Base-by-base conservation (phyloP, 2,888 invertebrate species). In the Cryptosula pallasiana region DNA sequence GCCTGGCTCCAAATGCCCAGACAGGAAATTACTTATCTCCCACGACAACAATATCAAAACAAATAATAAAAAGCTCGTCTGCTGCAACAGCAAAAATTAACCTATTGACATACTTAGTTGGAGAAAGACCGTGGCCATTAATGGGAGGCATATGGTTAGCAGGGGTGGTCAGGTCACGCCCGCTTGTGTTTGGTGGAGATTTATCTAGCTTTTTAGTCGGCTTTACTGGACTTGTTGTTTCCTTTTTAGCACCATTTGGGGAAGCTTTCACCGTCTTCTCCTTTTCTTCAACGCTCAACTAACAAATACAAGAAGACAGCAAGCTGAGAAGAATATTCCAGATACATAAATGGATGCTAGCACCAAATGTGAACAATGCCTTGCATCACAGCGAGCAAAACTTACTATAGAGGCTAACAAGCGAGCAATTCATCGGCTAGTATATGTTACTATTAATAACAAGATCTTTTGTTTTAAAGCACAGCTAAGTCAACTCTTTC, bases 121-220 rank as follows among this genome's bases (percentile, higher is more conserved):
- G 63, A 29, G 32, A 27, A 5, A 63, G 63, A 27, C 32, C n/a
- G 32, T 63, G 5, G 13, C 63, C 63, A 32, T 63, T 63, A 13
- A 63, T 63, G 2, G 63, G 63, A 32, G 63, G 63, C 63, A 63
- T 63, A 32, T 63, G 63, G 25, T 13, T 5, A 32, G 29, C 32
- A 34, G 63, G 16, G 32, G 63, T n/a, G 16, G 25, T 32, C 9
- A 45, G 45, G 16, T 63, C 27, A 32, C 9, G 20, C 25, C 32
- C 63, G 1, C 27, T n/a, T 29, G 27, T 63, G 5, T n/a, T 63
- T 9, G 63, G 63, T 13, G 63, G 63, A 32, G 63, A 25, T 34
- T 63, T 63, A 20, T 63, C 63, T 32, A 13, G 13, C n/a, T 63
- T 63, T 32, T 63, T 63, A 29, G 63, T 63, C 13, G 13, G n/a